These are phyloP conservation scores for Nezara viridula DNA, from an alignment of 2,888 invertebrate genomes.

Conservation along the genomic window DNA sequence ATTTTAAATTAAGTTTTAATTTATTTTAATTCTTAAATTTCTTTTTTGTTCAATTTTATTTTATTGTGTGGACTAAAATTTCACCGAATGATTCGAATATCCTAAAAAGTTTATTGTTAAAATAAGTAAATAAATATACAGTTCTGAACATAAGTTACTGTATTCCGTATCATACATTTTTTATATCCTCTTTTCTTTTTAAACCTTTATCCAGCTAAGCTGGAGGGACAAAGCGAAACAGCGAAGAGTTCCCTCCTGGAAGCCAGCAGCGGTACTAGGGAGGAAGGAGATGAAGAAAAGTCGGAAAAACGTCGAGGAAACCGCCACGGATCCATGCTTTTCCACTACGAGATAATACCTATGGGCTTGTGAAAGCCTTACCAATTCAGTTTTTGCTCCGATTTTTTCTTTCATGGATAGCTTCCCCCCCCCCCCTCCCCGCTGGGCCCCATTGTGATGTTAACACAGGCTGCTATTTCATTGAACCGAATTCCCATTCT, in stretches of 20 bases:
- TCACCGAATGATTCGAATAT: too few relatives aligned
- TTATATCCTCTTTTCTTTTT: neutral
- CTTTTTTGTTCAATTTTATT: too few relatives aligned
- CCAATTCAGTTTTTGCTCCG: conserved; percentile 26
- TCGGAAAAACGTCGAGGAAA: conserved; percentile 40
- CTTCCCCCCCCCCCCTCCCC: neutral
- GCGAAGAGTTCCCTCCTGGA: neutral
- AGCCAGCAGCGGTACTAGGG: neutral
- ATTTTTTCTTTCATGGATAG: conserved; percentile 30
- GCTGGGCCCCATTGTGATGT: conserved; percentile 21
- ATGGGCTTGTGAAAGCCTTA: conserved; percentile 44
- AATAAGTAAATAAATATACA: too few relatives aligned
- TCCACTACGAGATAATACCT: conserved; percentile 49
- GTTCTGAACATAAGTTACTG: too few relatives aligned
- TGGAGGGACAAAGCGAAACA: neutral
- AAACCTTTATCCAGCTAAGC: neutral
- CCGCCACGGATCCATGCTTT: conserved; percentile 36
- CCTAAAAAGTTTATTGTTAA: too few relatives aligned
- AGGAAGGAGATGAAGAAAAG: conserved; percentile 42
- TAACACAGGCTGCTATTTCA: conserved; percentile 23
- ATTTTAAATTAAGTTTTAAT: too few relatives aligned
- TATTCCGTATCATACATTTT: neutral
- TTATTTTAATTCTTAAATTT: too few relatives aligned
- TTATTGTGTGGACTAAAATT: too few relatives aligned
- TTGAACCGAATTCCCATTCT: conserved; percentile 36